phyloP scores from a whole-genome alignment of 2,797 vertebrate genomes.

The Pipistrellus pipistrellus region DNA sequence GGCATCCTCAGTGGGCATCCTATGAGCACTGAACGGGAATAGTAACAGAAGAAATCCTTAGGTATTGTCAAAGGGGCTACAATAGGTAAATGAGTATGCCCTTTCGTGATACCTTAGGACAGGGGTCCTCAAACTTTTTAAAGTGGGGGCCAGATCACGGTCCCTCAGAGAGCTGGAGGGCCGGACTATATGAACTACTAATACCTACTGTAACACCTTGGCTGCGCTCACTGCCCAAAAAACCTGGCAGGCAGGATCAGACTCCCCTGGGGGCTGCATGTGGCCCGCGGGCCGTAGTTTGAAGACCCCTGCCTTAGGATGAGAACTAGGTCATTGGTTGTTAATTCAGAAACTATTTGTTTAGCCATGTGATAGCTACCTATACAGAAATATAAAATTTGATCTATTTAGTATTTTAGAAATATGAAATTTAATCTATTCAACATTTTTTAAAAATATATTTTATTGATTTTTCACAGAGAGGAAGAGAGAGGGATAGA shows the following conservation, averaged over 20 bases:
- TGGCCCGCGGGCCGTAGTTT: too few species aligned
- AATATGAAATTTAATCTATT: not conserved
- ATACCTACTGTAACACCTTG: too few species aligned
- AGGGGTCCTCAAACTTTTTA: too few species aligned
- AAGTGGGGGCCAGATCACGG: too few species aligned
- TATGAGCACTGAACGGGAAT: not conserved
- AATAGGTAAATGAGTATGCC: not conserved
- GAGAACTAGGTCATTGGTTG: not conserved
- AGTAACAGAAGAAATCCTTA: not conserved
- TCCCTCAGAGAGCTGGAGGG: too few species aligned
- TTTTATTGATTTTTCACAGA: too few species aligned
- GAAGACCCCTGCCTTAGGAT: too few species aligned
- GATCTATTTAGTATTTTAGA: not conserved
- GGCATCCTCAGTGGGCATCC: not conserved
- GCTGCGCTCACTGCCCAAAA: too few species aligned
- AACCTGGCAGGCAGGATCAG: too few species aligned
- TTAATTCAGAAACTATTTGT: conserved; percentile 13
- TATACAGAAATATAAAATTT: not conserved
- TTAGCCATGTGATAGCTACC: not conserved
- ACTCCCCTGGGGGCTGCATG: too few species aligned
- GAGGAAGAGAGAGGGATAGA: too few species aligned
- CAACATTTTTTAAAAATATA: not conserved
- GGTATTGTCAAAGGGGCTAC: not conserved
- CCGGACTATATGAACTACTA: too few species aligned
- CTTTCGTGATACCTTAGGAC: not conserved